Evolutionary conservation across 2,113 vertebrate species (phyloP).

Genomic region (Mystacornis crossleyi): DNA sequence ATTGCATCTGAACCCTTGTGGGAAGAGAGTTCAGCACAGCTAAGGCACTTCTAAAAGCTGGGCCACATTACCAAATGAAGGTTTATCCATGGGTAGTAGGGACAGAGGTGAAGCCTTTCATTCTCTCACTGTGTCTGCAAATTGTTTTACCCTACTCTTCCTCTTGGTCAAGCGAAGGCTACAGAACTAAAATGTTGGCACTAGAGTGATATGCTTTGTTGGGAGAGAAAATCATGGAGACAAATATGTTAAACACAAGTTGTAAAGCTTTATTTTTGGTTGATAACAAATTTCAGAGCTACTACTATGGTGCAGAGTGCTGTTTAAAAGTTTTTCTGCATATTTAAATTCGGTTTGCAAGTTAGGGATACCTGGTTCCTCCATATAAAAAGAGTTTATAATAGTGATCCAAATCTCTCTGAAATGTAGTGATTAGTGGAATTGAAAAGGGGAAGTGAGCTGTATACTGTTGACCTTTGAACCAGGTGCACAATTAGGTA

Average conservation of each 20-base stretch:
- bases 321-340: background rate
- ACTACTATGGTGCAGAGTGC: background rate
- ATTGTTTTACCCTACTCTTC: background rate
- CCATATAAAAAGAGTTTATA: background rate
- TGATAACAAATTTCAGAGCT: background rate
- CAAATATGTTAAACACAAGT: background rate
- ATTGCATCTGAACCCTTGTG: background rate
- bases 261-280: background rate
- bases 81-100: background rate
- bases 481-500: fast-evolving
- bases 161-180: background rate
- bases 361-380: background rate
- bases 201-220: background rate
- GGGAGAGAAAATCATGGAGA: background rate
- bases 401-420: background rate
- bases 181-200: background rate
- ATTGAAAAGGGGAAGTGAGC: background rate
- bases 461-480: background rate
- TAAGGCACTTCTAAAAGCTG: background rate
- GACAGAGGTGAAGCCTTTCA: background rate
- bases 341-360: fast-evolving
- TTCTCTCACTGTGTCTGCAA: background rate
- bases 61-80: fast-evolving
- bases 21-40: background rate
- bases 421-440: background rate